Evolutionary conservation across 2,888 invertebrate genomes (phyloP).

Genomic region (Halictus ligatus): DNA sequence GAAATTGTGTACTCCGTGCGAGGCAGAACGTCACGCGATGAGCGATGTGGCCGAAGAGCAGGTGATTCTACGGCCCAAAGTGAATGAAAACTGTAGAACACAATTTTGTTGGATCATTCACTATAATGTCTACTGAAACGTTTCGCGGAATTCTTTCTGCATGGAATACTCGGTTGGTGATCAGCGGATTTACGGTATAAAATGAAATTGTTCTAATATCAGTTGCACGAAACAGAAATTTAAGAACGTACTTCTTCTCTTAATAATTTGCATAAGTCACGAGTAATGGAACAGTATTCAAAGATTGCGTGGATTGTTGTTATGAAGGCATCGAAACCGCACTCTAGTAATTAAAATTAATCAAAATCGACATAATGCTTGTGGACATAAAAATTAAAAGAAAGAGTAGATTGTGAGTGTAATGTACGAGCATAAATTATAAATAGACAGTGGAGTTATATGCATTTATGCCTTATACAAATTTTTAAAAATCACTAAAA

Average conservation of each 20-base stretch:
- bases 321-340: neutral
- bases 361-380: neutral
- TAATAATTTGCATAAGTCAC: neutral
- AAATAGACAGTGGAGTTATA: neutral
- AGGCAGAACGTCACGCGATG: neutral
- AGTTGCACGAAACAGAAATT: neutral
- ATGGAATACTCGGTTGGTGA: neutral
- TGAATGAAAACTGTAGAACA: neutral
- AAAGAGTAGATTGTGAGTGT: neutral
- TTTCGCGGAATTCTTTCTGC: neutral
- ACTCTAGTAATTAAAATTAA: neutral
- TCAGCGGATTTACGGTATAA: neutral
- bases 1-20: neutral
- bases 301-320: constrained; percentile 5
- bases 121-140: neutral
- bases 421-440: neutral
- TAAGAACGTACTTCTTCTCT: neutral
- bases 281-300: neutral
- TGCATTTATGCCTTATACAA: neutral
- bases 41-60: neutral
- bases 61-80: neutral
- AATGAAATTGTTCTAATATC: too few species aligned
- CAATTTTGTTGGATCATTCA: neutral
- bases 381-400: neutral
- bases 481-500: neutral